Conservation (phyloP, 2,888 invertebrate genomes). For the Erannis defoliaria region DNA sequence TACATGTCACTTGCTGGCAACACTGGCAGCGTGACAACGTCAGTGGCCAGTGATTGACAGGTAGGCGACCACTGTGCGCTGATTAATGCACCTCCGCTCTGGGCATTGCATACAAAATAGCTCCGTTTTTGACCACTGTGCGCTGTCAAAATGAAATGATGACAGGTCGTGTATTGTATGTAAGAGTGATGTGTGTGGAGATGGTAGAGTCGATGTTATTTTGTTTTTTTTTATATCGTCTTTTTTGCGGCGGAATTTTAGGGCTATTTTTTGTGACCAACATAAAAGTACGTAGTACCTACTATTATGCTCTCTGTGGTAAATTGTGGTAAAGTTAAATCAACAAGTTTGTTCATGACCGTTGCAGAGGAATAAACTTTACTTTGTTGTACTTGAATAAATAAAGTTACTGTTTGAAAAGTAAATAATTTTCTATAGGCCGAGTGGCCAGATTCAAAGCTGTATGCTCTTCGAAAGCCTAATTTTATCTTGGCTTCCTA, state of each 20-base stretch:
- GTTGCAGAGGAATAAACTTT: too few relatives aligned
- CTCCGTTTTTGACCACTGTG: conserved; percentile 41
- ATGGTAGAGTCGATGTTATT: conserved; percentile 9
- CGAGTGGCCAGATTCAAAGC: too few relatives aligned
- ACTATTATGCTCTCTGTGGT: too few relatives aligned
- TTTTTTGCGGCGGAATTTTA: background rate
- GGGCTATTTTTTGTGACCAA: background rate
- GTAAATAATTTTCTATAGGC: too few relatives aligned
- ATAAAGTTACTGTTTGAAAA: too few relatives aligned
- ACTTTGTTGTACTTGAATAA: too few relatives aligned
- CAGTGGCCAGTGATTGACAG: conserved; percentile 47
- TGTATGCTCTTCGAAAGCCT: too few relatives aligned
- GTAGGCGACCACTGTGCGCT: conserved; percentile 36
- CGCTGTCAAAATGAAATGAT: conserved; percentile 43
- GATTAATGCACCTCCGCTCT: conserved; percentile 46
- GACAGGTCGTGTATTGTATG: conserved; percentile 37
- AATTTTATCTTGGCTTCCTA: too few relatives aligned
- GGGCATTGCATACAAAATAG: conserved; percentile 43
- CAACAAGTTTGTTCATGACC: too few relatives aligned
- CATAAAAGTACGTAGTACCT: background rate
- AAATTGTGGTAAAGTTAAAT: too few relatives aligned
- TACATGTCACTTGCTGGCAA: conserved; percentile 28
- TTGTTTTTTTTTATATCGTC: conserved; percentile 7
- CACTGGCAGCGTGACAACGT: conserved; percentile 39
- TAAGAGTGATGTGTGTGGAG: conserved; percentile 32